These are phyloP conservation scores for Eupithecia exiguata DNA, from an alignment of 2,888 invertebrate species.

Conservation along the genomic window DNA sequence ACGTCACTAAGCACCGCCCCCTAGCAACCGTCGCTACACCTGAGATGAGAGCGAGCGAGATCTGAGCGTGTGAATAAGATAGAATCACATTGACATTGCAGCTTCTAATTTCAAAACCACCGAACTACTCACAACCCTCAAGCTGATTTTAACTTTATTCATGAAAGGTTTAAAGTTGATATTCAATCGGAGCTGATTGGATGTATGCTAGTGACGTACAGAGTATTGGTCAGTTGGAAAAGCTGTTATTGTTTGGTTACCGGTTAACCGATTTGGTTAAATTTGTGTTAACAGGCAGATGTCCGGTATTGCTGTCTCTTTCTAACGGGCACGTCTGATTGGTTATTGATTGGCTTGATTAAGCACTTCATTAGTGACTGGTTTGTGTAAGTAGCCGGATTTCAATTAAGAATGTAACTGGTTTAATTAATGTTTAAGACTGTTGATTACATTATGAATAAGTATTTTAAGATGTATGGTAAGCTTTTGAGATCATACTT, in stretches of 20 bases:
- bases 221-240: constrained; percentile 75
- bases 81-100: constrained; percentile 62
- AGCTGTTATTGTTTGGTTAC: constrained; percentile 83
- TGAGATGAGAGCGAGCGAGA: constrained; percentile 78
- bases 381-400: constrained; percentile 49
- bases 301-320: constrained; percentile 66
- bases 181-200: constrained; percentile 33
- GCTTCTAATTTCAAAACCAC: constrained; percentile 40
- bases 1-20: constrained; percentile 81
- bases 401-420: constrained; percentile 32
- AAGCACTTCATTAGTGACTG: constrained; percentile 62
- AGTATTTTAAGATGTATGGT: background rate
- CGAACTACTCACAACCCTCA: constrained; percentile 32
- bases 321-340: constrained; percentile 62
- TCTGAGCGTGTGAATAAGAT: constrained; percentile 66
- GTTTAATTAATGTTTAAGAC: constrained; percentile 14
- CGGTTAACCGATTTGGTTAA: constrained; percentile 84
- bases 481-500: background rate
- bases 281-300: constrained; percentile 81
- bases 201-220: constrained; percentile 45
- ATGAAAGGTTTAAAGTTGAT: background rate
- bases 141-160: constrained; percentile 38
- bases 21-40: constrained; percentile 80
- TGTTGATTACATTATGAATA: background rate
- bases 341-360: constrained; percentile 74